These are phyloP conservation scores for Graptemys geographica DNA, from an alignment of 2,797 vertebrate species.

Conservation along the genomic window DNA sequence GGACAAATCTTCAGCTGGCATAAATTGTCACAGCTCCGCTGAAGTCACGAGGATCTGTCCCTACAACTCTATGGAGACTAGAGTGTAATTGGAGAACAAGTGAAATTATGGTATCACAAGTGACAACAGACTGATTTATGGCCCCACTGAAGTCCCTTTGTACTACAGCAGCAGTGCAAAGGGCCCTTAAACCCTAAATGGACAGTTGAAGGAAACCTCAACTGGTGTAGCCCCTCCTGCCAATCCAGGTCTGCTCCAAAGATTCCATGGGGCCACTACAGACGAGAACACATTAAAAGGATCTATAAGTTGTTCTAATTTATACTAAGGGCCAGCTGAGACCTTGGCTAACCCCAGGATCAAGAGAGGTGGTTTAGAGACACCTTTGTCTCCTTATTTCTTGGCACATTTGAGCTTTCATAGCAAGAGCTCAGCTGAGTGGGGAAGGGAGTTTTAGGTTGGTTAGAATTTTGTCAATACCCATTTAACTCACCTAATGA, in stretches of 20 bases:
- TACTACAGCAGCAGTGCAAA: background rate
- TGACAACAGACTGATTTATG: background rate
- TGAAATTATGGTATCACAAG: background rate
- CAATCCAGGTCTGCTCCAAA: fast-evolving
- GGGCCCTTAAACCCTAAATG: background rate
- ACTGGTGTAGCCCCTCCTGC: background rate
- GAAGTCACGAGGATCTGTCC: too few species aligned
- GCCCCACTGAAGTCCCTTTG: background rate
- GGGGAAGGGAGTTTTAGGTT: background rate
- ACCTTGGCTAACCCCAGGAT: background rate
- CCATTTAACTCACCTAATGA: fast-evolving
- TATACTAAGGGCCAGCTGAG: background rate
- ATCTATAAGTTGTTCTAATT: background rate
- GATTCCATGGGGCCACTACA: background rate
- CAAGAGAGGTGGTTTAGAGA: background rate
- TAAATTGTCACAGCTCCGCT: too few species aligned
- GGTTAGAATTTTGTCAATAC: background rate
- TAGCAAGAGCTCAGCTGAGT: background rate
- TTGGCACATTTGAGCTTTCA: background rate
- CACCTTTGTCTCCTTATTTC: background rate
- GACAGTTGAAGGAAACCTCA: fast-evolving
- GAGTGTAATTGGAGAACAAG: too few species aligned
- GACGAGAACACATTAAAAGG: fast-evolving
- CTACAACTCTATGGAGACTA: too few species aligned
- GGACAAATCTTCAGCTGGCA: too few species aligned